phyloP scores from a whole-genome alignment of 1,140 invertebrate species.

The Cherax quadricarinatus region DNA sequence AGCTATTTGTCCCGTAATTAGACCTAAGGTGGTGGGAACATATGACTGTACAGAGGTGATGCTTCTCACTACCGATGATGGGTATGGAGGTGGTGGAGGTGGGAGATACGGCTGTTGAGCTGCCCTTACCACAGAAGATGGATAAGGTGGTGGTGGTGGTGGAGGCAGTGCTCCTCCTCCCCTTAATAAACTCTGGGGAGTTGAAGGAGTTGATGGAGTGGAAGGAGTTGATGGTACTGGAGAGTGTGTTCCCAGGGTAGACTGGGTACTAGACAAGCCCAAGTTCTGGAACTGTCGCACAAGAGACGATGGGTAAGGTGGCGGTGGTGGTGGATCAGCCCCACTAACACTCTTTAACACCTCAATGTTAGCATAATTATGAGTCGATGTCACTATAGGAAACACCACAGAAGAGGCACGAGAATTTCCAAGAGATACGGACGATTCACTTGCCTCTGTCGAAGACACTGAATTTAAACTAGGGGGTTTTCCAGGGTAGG shows the following conservation, averaged over 20 bases:
- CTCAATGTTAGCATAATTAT: conserved; percentile 73
- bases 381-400: conserved; percentile 63
- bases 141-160: conserved; percentile 70
- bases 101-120: conserved; percentile 75
- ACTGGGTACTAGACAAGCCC: conserved; percentile 27
- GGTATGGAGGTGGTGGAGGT: conserved; percentile 74
- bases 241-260: conserved; percentile 43
- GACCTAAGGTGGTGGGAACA: conserved; percentile 22
- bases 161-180: conserved; percentile 43
- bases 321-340: conserved; percentile 70
- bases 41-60: conserved; percentile 54
- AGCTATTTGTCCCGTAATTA: conserved; percentile 43
- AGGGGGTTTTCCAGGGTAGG: conserved; percentile 73
- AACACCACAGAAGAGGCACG: conserved; percentile 45
- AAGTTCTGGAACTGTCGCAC: conserved; percentile 64
- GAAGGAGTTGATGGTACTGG: conserved; percentile 48
- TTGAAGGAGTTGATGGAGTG: conserved; percentile 58
- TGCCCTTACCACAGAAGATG: conserved; percentile 56
- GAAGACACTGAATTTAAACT: conserved; percentile 45
- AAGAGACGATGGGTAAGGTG: conserved; percentile 71
- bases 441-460: conserved; percentile 63
- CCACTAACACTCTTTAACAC: conserved; percentile 71
- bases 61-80: conserved; percentile 73
- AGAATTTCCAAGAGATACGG: conserved; percentile 48
- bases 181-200: conserved; percentile 58